phyloP scores from a whole-genome alignment of 2,113 vertebrate species.

The Oriolus oriolus region DNA sequence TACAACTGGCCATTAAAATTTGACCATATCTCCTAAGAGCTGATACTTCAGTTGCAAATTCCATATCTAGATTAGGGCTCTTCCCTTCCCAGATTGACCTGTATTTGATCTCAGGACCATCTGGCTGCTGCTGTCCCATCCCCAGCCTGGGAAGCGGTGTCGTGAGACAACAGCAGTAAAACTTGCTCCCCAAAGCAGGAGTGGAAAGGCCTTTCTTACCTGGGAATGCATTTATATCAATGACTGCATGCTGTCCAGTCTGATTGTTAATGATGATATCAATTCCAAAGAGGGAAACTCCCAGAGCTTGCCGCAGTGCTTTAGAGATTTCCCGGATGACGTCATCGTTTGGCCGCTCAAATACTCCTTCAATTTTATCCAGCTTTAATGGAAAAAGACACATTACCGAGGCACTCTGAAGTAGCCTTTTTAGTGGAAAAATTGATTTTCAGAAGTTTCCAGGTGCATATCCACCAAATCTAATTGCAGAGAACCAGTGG shows the following conservation, averaged over 20 bases:
- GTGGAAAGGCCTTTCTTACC: constrained; percentile 70
- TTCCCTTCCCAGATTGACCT: neutral
- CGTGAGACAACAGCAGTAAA: neutral
- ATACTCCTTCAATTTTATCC: constrained; percentile 94
- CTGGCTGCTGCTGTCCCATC: neutral
- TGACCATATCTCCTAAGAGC: neutral
- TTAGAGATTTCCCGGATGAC: constrained; percentile 91
- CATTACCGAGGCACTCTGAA: neutral
- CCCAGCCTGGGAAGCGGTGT: neutral
- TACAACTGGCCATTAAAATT: neutral
- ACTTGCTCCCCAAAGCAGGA: neutral
- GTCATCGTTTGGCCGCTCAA: constrained; percentile 87
- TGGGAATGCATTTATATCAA: constrained; percentile 98
- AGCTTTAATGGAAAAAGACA: constrained; percentile 69
- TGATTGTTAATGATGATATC: constrained; percentile 98
- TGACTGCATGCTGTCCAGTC: constrained; percentile 93
- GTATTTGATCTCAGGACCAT: neutral
- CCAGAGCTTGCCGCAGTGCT: constrained; percentile 85
- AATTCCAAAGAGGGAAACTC: constrained; percentile 94
- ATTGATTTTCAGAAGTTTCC: constrained; percentile 43
- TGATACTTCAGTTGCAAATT: neutral
- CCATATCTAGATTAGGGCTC: neutral
- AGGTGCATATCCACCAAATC: neutral
- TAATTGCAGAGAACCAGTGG: neutral
- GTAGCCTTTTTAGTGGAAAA: neutral